Conservation (phyloP, 2,888 invertebrate species). For the Cyclophora albipunctata region DNA sequence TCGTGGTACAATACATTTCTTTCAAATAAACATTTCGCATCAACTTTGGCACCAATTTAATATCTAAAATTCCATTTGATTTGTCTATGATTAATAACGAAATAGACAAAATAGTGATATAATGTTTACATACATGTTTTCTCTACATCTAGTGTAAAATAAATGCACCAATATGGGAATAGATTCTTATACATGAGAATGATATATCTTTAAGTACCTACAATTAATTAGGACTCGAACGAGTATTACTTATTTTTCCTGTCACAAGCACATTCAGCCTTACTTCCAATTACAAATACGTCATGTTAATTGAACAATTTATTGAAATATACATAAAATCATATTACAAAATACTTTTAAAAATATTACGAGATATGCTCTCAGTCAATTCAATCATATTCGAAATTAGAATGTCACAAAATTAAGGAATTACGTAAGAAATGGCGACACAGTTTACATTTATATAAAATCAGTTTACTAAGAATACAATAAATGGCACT, state of each 20-base stretch:
- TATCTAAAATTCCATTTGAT: constrained; percentile 25
- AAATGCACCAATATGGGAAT: constrained; percentile 48
- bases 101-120: constrained; percentile 20
- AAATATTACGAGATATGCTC: neutral
- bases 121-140: constrained; percentile 2
- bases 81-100: constrained; percentile 15
- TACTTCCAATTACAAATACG: constrained; percentile 19
- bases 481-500: constrained; percentile 4
- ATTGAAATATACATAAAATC: neutral
- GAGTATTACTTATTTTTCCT: constrained; percentile 17
- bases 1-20: constrained; percentile 8
- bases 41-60: constrained; percentile 62
- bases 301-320: too few species aligned
- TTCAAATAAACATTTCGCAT: constrained; percentile 7
- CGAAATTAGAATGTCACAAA: too few species aligned
- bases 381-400: too few species aligned
- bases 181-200: constrained; percentile 22
- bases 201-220: constrained; percentile 36
- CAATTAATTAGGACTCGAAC: constrained; percentile 20
- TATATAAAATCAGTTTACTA: neutral
- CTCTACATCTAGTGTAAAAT: constrained; percentile 26
- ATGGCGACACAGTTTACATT: too few species aligned
- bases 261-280: constrained; percentile 29
- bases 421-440: too few species aligned
- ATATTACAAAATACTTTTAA: constrained; percentile 5